Base-by-base conservation (phyloP, 2,113 vertebrate genomes). In the Alexandromys fortis region DNA sequence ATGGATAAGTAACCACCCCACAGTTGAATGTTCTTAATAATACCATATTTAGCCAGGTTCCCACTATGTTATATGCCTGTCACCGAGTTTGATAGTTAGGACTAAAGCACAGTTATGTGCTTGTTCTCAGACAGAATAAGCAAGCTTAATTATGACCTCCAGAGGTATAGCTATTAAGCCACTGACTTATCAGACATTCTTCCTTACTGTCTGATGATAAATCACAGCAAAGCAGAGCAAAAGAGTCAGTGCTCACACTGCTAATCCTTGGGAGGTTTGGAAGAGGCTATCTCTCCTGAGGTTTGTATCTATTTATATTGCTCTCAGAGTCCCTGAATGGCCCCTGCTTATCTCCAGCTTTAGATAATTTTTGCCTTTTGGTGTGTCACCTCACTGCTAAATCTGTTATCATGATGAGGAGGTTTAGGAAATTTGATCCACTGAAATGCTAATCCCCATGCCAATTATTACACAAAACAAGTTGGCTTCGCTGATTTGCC, bases 81-180 rank as follows among this genome's bases (percentile, higher is more conserved):
- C 75, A 95, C 94, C 85, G 82, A 90, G 83, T 98, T 97, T 95
- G 94, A 93, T 68, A 97, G 79, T 83, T 93, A 95, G 45, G 96
- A 90, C 95, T 98, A 90, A 95, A 97, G 97, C 83, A 77, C 97
- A 98, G 89, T 85, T 55, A 98, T 94, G 92, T 97, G 83, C 98
- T 98, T 98, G 98, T 98, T 98, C 98, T 97, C 93, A 98, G 97
- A 65, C 95, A 97, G 97, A 98, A 99, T 98, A 98, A 98, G 98
- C 98, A 98, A 98, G 96, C 97, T 98, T 98, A 98, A 98, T 98
- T 98, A 98, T 98, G 98, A 98, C 98, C 98, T 98, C 94, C 96
- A 98, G 98, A 98, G 97, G 96, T 85, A 97, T 97, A 98, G 95
- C 97, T 97, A 98, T 98, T 98, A 98, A 99, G 94, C 98, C 96